Evolutionary conservation across 1,140 invertebrate genomes (phyloP).

Genomic region (Apis cerana): DNA sequence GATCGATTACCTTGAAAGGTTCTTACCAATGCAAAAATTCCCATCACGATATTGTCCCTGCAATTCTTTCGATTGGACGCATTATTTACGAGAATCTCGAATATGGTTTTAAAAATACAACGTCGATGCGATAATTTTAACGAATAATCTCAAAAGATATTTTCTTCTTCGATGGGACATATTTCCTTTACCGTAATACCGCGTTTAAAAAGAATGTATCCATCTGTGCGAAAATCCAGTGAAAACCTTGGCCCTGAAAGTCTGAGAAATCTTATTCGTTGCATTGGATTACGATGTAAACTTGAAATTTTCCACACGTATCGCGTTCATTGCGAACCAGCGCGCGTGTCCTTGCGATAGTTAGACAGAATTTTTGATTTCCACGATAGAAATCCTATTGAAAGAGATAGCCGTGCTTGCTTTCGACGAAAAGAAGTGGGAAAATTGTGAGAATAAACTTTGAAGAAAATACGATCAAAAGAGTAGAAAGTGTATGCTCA

Average conservation of each 20-base stretch:
- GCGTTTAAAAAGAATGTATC: background rate
- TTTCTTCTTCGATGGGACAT: background rate
- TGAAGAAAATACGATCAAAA: background rate
- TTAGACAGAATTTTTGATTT: background rate
- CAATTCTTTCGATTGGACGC: background rate
- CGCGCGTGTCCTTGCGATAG: background rate
- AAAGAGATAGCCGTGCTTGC: background rate
- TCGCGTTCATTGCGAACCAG: background rate
- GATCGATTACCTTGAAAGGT: constrained; percentile 43
- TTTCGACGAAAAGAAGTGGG: background rate
- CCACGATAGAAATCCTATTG: too few relatives aligned
- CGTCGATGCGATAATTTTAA: too few relatives aligned
- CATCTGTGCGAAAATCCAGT: background rate
- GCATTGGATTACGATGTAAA: background rate
- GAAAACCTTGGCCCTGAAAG: constrained; percentile 19
- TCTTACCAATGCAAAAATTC: constrained; percentile 18
- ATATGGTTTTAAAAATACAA: too few relatives aligned
- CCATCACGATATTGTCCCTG: constrained; percentile 9
- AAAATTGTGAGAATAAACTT: background rate
- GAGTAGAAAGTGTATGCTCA: background rate
- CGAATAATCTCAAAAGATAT: too few relatives aligned
- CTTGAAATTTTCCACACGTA: constrained; percentile 16
- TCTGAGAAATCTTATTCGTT: constrained; percentile 7
- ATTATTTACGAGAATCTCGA: too few relatives aligned
- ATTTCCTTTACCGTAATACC: too few relatives aligned